These are phyloP conservation scores for Himantopus leucocephalus DNA, from an alignment of 2,113 vertebrate genomes.

Conservation along the genomic window DNA sequence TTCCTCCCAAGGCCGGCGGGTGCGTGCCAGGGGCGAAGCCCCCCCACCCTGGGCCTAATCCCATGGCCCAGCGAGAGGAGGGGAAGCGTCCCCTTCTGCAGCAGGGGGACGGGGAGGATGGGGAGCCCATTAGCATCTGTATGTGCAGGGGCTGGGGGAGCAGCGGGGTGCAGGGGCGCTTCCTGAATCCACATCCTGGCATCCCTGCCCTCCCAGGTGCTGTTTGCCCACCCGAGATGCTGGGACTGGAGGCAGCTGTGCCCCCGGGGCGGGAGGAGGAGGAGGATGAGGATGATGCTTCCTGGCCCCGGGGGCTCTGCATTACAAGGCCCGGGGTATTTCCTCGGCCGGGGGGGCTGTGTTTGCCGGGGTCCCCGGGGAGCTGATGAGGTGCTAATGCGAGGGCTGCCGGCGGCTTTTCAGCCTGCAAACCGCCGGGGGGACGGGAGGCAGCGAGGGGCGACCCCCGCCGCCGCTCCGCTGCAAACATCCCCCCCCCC, in stretches of 20 bases:
- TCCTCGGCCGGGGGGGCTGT: slow-evolving; percentile 79
- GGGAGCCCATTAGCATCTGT: slow-evolving; percentile 38
- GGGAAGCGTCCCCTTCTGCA: background rate
- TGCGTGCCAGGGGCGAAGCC: background rate
- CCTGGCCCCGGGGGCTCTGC: slow-evolving; percentile 77
- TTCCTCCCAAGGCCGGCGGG: background rate
- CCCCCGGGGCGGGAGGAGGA: background rate
- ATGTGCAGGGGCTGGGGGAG: background rate
- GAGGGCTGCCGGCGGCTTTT: slow-evolving; percentile 71
- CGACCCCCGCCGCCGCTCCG: background rate
- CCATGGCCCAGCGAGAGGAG: background rate
- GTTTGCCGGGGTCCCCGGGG: slow-evolving; percentile 88
- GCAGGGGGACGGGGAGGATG: background rate
- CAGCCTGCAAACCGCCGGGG: slow-evolving; percentile 74
- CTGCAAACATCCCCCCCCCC: slow-evolving; percentile 66
- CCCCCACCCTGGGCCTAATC: background rate
- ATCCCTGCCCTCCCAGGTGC: slow-evolving; percentile 82
- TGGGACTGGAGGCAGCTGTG: slow-evolving; percentile 52
- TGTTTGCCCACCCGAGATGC: slow-evolving; percentile 93
- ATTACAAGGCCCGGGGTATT: slow-evolving; percentile 82
- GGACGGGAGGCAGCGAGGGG: slow-evolving; percentile 29
- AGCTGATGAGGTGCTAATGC: slow-evolving; percentile 92
- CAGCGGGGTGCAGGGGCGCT: slow-evolving; percentile 66
- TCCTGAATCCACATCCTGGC: slow-evolving; percentile 84
- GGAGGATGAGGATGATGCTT: too few relatives aligned